A percentile compares a stretch with the other conserved stretches of the same genome.
phyloP scores from a whole-genome alignment of 1,140 invertebrate species.

The Leucophenga varia region DNA sequence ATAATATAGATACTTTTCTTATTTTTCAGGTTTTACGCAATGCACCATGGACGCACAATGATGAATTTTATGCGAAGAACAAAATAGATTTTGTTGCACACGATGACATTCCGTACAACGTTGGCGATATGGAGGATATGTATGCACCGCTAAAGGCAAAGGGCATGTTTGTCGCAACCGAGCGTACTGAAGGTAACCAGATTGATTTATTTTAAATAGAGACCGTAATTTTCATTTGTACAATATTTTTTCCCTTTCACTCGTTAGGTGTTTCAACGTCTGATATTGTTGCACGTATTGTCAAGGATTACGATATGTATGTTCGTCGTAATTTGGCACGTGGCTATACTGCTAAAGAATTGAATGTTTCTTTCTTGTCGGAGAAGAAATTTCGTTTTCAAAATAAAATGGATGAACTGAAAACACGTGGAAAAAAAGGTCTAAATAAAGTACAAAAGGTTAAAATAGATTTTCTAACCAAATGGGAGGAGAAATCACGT shows the following conservation, averaged over 20 bases:
- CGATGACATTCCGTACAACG: slow-evolving; percentile 95
- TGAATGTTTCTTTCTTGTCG: slow-evolving; percentile 97
- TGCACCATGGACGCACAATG: slow-evolving; percentile 93
- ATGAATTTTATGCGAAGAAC: slow-evolving; percentile 86
- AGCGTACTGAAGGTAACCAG: slow-evolving; percentile 95
- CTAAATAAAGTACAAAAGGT: slow-evolving; percentile 83
- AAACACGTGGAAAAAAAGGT: slow-evolving; percentile 84
- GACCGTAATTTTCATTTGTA: too few species aligned
- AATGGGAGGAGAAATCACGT: slow-evolving; percentile 95
- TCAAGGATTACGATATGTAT: slow-evolving; percentile 98
- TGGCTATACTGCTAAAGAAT: slow-evolving; percentile 96
- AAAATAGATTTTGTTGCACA: slow-evolving; percentile 99
- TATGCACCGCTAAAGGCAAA: slow-evolving; percentile 88
- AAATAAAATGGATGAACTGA: slow-evolving; percentile 93
- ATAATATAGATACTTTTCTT: too few species aligned
- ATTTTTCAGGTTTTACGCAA: slow-evolving; percentile 83
- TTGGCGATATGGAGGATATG: slow-evolving; percentile 84
- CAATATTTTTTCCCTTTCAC: too few species aligned
- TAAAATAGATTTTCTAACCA: slow-evolving; percentile 90
- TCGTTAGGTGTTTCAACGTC: slow-evolving; percentile 98
- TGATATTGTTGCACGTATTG: slow-evolving; percentile 97
- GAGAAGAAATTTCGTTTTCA: slow-evolving; percentile 92
- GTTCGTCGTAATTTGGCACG: slow-evolving; percentile 94
- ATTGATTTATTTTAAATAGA: too few species aligned
- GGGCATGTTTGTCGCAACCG: slow-evolving; percentile 97